A percentile compares a stretch with the other conserved stretches of the same genome.
Evolutionary conservation across 2,797 vertebrate species (phyloP).

Genomic region (Echeneis naucrates): DNA sequence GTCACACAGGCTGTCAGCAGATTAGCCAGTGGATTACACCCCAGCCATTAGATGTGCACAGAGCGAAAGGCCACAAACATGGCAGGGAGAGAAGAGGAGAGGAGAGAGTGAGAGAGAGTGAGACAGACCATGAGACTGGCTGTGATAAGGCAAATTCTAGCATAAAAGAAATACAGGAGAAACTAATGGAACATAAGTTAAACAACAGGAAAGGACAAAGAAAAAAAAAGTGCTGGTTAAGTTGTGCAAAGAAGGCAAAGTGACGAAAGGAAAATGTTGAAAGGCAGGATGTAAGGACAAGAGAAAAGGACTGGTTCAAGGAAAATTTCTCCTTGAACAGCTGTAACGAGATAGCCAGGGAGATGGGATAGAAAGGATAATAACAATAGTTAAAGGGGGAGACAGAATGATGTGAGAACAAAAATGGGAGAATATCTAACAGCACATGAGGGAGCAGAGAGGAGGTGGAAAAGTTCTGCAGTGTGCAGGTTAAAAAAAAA

Average conservation of each 20-base stretch:
- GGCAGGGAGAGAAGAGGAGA: slow-evolving; percentile 56
- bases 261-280: slow-evolving; percentile 24
- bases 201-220: slow-evolving; percentile 6
- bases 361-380: slow-evolving; percentile 42
- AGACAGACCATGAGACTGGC: slow-evolving; percentile 34
- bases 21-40: slow-evolving; percentile 89
- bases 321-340: slow-evolving; percentile 31
- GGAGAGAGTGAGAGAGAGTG: slow-evolving; percentile 41
- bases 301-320: slow-evolving; percentile 37
- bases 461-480: slow-evolving; percentile 35
- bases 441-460: slow-evolving; percentile 10
- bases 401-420: not conserved
- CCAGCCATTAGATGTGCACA: slow-evolving; percentile 85
- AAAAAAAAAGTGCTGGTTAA: slow-evolving; percentile 40
- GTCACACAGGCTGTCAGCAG: slow-evolving; percentile 88
- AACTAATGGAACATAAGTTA: slow-evolving; percentile 37
- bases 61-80: slow-evolving; percentile 84
- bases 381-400: slow-evolving; percentile 26
- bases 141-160: slow-evolving; percentile 34
- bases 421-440: slow-evolving; percentile 4
- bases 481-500: slow-evolving; percentile 4
- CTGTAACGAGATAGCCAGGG: slow-evolving; percentile 52
- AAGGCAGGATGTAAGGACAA: slow-evolving; percentile 32
- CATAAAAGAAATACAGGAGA: slow-evolving; percentile 12
- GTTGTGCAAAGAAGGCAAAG: slow-evolving; percentile 19